Conservation (phyloP, 1,140 invertebrate genomes). For the Caenorhabditis brenneri region DNA sequence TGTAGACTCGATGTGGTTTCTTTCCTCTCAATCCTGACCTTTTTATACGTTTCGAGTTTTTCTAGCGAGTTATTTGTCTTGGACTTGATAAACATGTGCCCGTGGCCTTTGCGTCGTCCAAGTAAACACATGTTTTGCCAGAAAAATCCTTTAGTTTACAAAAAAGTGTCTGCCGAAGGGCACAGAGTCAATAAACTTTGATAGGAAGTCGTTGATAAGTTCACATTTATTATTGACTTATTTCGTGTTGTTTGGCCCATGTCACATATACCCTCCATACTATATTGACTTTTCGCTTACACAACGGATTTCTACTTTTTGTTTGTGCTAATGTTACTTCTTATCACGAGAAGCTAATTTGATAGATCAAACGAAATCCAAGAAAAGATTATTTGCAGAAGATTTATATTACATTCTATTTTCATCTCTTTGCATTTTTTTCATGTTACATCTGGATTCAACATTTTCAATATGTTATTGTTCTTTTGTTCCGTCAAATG, state of each 20-base stretch:
- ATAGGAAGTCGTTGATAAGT: slow-evolving; percentile 31
- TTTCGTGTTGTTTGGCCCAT: slow-evolving; percentile 16
- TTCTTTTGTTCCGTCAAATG: not conserved
- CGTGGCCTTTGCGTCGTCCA: not conserved
- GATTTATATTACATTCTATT: not conserved
- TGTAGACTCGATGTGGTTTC: slow-evolving; percentile 5
- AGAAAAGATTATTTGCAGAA: slow-evolving; percentile 10
- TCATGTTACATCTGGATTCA: not conserved
- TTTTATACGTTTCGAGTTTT: slow-evolving; percentile 18
- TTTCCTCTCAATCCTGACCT: not conserved
- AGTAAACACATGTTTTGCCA: slow-evolving; percentile 39
- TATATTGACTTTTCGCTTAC: slow-evolving; percentile 28
- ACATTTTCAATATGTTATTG: not conserved
- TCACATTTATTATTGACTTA: slow-evolving; percentile 28
- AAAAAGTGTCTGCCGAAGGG: slow-evolving; percentile 33
- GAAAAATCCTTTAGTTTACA: slow-evolving; percentile 33
- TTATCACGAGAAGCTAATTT: slow-evolving; percentile 36
- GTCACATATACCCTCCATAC: not conserved
- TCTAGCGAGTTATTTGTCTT: slow-evolving; percentile 15
- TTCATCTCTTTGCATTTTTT: not conserved
- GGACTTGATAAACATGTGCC: slow-evolving; percentile 43
- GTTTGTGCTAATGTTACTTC: slow-evolving; percentile 7
- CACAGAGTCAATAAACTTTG: slow-evolving; percentile 27
- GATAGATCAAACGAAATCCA: slow-evolving; percentile 18
- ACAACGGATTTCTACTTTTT: slow-evolving; percentile 22